phyloP scores from a whole-genome alignment of 92 coral and sea anemone species.

The Plumapathes pennacea region DNA sequence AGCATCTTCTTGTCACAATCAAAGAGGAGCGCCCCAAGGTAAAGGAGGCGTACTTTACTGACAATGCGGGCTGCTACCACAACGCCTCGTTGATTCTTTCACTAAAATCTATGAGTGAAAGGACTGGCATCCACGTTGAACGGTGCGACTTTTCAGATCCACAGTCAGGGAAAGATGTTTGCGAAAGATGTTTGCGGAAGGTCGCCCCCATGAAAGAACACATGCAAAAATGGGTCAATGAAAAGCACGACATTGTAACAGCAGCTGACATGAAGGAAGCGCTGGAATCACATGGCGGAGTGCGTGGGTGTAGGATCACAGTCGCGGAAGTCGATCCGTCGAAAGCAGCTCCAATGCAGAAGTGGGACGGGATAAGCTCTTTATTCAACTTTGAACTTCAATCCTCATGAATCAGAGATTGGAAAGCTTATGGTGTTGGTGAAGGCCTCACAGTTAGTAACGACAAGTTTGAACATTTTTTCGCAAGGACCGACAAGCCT shows the following conservation, averaged over 20 bases:
- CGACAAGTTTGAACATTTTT: too few relatives aligned
- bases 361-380: too few relatives aligned
- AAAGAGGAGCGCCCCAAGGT: constrained; percentile 42
- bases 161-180: constrained; percentile 48
- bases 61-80: constrained; percentile 60
- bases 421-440: too few relatives aligned
- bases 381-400: too few relatives aligned
- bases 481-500: too few relatives aligned
- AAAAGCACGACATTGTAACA: constrained; percentile 36
- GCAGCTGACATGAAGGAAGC: constrained; percentile 19
- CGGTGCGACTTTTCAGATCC: constrained; percentile 52
- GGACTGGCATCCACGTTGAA: constrained; percentile 24
- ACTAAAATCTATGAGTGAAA: constrained; percentile 12
- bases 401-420: too few relatives aligned
- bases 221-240: constrained; percentile 24
- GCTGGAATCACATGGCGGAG: constrained; percentile 37
- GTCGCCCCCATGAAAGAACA: constrained; percentile 46
- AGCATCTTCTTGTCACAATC: constrained; percentile 39
- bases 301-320: too few relatives aligned
- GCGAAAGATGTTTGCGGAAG: constrained; percentile 42
- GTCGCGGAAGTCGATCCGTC: too few relatives aligned
- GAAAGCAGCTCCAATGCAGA: too few relatives aligned
- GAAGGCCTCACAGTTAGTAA: too few relatives aligned
- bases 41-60: constrained; percentile 25
- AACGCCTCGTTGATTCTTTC: constrained; percentile 33